Evolutionary conservation across 1,140 invertebrate genomes (phyloP), one percentile per base, ranked within the genome.

Genomic region (Drosophila truncata): DNA sequence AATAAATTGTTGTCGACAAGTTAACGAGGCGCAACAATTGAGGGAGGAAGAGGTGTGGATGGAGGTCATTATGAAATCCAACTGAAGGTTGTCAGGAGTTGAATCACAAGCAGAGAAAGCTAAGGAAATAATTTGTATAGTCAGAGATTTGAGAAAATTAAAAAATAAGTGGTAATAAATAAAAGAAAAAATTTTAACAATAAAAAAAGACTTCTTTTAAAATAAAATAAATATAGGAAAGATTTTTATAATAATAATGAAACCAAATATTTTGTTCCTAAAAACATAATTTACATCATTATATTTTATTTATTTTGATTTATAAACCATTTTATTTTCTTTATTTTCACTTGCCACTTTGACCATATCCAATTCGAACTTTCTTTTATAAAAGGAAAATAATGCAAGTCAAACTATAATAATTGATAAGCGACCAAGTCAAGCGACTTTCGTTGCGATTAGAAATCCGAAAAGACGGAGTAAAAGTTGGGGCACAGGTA

Each of bases 21-120:
- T 72, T 84, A 88, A 84, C 80, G 85, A 88, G 85, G 47, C 78
- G 33, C 41, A 80, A 27, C 66, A 64, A 83, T 71, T 50, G 35
- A 20, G 33, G 66, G 31, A 42, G 20, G 23, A 18, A 18, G 27
- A 33, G n/a, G 10, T 55, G 16, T 14, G 14, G n/a, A 10, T 14
- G 14, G n/a, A 10, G 29, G 29, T 20, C 20, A 63, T 29, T 35
- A 31, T 41, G 27, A 41, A 66, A 69, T 41, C 29, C 25, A 65
- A 50, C 31, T 41, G 41, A 47, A 49, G n/a, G 62, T 65, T 60
- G 16, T 18, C 31, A 37, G 31, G 29, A 55, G 47, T 62, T 62
- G 20, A 44, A 62, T 60, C 31, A 57, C 23, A 18, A 46, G 23
- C 20, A 4, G 31, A 54, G 37, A 57, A 44, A 59, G 35, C 55